Base-by-base conservation (phyloP, 1,140 invertebrate species). In the Drosophila virilis region DNA sequence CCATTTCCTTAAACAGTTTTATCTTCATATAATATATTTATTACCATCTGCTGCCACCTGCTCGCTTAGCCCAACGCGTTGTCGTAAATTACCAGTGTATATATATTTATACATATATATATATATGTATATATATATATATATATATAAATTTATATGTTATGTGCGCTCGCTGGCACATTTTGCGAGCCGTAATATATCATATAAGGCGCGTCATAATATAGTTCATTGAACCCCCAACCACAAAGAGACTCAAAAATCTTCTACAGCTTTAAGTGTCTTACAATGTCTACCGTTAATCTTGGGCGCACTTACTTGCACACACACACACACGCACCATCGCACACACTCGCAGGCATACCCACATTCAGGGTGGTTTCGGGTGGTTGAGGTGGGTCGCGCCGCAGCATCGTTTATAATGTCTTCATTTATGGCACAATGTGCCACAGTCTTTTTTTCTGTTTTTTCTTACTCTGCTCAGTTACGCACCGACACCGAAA, bases 211-310 rank as follows among this genome's bases (percentile, higher is more conserved):
- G 43, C 32, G 22, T 55, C 66, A 88, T 86, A 79, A 86, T 83
- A 86, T 86, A 86, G 82, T 86, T 86, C 82, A 86, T 86, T 88
- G 82, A 86, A 88, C 82, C 82, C 55, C 78, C 70, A 64, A 69
- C 70, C 77, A 71, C 76, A 77, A 79, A 82, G 57, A 57, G 62
- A 76, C 83, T 86, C 58, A 88, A 86, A 86, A 86, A 88, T 86
- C 72, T 86, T 78, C 79, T 83, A 74, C 65, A 83, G 83, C 83
- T 88, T 88, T 83, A 86, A 86, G 83, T 83, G 83, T 86, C 83
- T 88, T 86, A 88, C 83, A 88, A 65, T 89, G 84, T 88, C 84
- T 88, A 79, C 79, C 79, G 83, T 86, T 86, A 89, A 86, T 86
- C 79, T 83, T 83, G 66, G 79, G 59, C 74, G 58, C 76, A 76